These are phyloP conservation scores for Neodiprion lecontei DNA, from an alignment of 1,140 invertebrate species.

Conservation along the genomic window DNA sequence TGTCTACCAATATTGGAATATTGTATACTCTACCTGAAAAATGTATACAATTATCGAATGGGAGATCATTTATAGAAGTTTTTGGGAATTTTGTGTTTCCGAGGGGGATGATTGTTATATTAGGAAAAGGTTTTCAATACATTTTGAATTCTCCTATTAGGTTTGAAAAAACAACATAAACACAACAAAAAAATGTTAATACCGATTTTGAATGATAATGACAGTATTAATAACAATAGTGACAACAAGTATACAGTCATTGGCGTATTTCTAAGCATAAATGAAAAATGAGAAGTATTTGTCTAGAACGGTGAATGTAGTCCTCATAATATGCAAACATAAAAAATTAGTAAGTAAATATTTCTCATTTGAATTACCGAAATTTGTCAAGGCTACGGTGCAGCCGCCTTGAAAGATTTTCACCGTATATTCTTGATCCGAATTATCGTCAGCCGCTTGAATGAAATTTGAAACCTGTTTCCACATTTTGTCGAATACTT, in stretches of 20 bases:
- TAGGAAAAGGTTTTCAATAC: slow-evolving; percentile 1
- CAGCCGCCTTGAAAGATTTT: slow-evolving; percentile 47
- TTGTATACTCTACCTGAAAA: slow-evolving; percentile 65
- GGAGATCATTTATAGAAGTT: not conserved
- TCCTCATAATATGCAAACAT: no score
- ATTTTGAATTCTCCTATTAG: not conserved
- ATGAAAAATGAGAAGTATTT: no score
- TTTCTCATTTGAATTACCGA: slow-evolving; percentile 34
- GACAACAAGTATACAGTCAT: no score
- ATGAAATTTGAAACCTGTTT: slow-evolving; percentile 46
- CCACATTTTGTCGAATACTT: slow-evolving; percentile 48
- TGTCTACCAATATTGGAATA: slow-evolving; percentile 66
- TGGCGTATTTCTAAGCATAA: no score
- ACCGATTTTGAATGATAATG: no score
- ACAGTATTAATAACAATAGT: no score
- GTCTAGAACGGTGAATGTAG: no score
- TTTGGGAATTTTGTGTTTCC: not conserved
- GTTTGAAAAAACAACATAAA: not conserved
- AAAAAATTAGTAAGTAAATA: no score
- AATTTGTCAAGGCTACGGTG: slow-evolving; percentile 51
- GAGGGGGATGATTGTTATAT: no score
- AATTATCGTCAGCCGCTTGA: slow-evolving; percentile 24
- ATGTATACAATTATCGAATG: not conserved
- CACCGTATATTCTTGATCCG: slow-evolving; percentile 38
- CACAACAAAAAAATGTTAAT: no score